A percentile compares a stretch with the other conserved stretches of the same genome.
phyloP scores from a whole-genome alignment of 2,113 vertebrate species.

The Hydrolagus affinis region DNA sequence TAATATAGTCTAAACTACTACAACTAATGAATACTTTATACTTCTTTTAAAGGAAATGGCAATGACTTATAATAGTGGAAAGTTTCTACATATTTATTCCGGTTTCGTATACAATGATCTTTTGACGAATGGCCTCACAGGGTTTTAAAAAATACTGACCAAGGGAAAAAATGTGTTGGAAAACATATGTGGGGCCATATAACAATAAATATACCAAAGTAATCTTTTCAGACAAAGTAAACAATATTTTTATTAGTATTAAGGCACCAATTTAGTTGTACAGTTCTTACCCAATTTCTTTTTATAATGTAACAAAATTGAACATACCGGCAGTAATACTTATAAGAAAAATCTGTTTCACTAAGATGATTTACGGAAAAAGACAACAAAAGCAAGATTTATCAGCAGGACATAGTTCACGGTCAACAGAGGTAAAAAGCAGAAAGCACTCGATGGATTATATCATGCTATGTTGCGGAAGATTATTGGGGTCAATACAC shows the following conservation, averaged over 20 bases:
- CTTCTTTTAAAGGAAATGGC: background rate
- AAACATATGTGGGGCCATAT: background rate
- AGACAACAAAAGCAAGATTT: background rate
- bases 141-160: background rate
- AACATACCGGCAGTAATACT: slow-evolving; percentile 15
- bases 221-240: background rate
- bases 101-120: background rate
- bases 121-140: background rate
- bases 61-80: background rate
- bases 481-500: background rate
- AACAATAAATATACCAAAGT: slow-evolving; percentile 1
- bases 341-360: slow-evolving; percentile 14
- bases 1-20: background rate
- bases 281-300: background rate
- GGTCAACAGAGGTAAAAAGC: background rate
- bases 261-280: slow-evolving; percentile 16
- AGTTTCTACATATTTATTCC: background rate
- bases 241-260: slow-evolving; percentile 14
- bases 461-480: background rate
- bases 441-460: background rate
- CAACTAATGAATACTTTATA: background rate
- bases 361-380: background rate
- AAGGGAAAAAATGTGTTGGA: background rate
- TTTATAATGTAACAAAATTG: background rate
- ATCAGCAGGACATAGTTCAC: background rate